These are phyloP conservation scores for Drosophila demipolita DNA, from an alignment of 2,888 invertebrate genomes.

Conservation along the genomic window DNA sequence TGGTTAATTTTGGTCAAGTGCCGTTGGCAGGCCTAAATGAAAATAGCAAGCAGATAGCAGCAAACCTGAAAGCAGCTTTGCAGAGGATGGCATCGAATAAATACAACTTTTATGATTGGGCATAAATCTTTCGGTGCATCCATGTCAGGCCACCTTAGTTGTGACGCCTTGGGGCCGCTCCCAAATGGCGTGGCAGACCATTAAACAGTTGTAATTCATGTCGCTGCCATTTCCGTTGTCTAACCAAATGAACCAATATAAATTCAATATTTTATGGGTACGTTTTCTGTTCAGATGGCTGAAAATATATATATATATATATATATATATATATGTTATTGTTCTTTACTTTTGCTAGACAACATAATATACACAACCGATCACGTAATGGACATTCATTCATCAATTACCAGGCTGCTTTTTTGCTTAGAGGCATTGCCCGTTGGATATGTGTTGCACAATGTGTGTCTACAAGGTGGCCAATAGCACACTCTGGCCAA, in stretches of 20 bases:
- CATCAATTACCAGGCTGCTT: conserved; percentile 51
- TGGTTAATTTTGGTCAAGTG: conserved; percentile 11
- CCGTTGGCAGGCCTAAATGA: conserved; percentile 27
- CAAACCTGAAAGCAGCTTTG: conserved; percentile 9
- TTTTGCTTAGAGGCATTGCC: conserved; percentile 28
- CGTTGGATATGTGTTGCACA: conserved; percentile 51
- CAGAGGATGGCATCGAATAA: conserved; percentile 37
- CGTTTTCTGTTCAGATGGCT: conserved; percentile 25
- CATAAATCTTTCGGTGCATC: conserved; percentile 51
- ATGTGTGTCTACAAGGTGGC: conserved; percentile 48
- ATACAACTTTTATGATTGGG: conserved; percentile 53
- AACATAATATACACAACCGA: conserved; percentile 11
- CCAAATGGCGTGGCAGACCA: conserved; percentile 40
- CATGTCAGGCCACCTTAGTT: conserved; percentile 28
- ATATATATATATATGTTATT: conserved; percentile 3
- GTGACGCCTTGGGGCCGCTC: conserved; percentile 30
- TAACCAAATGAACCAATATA: conserved; percentile 66
- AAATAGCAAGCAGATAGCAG: background rate
- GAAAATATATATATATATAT: too few relatives aligned
- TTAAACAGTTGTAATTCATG: conserved; percentile 67
- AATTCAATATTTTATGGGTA: conserved; percentile 68
- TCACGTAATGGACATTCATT: conserved; percentile 55
- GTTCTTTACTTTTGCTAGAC: conserved; percentile 6
- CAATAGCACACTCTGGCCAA: conserved; percentile 24
- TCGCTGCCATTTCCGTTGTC: conserved; percentile 59